Base-by-base conservation (phyloP, 2,888 invertebrate species). In the Pocota personata region DNA sequence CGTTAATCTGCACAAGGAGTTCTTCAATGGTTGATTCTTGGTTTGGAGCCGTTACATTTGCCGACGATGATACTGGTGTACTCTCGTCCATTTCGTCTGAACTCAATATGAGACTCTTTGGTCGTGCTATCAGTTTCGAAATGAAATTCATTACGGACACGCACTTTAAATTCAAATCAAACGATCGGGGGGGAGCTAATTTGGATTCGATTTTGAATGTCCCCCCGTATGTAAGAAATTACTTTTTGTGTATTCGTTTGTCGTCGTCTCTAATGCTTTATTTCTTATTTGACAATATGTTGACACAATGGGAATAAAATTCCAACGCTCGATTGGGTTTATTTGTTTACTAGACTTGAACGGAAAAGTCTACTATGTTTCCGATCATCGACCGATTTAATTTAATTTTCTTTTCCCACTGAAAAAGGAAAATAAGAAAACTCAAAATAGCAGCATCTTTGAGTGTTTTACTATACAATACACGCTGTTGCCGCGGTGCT, bases 101-200 rank as follows among this genome's bases (percentile, higher is more conserved):
- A 80, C 79, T 88, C 69, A 89, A 57, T 40, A 88, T 87, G 78
- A 90, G 88, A 89, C 91, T 91, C 71, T 89, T 90, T 48, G 92
- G 90, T 50, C 92, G 90, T 87, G 90, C 91, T 64, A 92, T 91
- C 16, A 92, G 87, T 88, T 91, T 92, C 12, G 92, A 90, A 88
- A 92, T 88, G 87, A 92, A 92, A 89, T 92, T 91, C 92, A 92
- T 92, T 67, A 57, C 58, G 32, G 48, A 48, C 35, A 48, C 40
- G 19, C 58, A 72, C 48, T 46, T 60, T 27, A 73, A 69, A 52
- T 40, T 58, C 14, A 62, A 78, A 69, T 78, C 79, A 69, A 78
- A 84, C 55, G 27, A 73, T 52, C 48, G 58, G 46, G 52, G 35
- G 43, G 30, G 57, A 78, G 71, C 75, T 71, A 71, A 75, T 72